Evolutionary conservation across 2,113 vertebrate genomes (phyloP).

Genomic region (Charadrius vociferus): DNA sequence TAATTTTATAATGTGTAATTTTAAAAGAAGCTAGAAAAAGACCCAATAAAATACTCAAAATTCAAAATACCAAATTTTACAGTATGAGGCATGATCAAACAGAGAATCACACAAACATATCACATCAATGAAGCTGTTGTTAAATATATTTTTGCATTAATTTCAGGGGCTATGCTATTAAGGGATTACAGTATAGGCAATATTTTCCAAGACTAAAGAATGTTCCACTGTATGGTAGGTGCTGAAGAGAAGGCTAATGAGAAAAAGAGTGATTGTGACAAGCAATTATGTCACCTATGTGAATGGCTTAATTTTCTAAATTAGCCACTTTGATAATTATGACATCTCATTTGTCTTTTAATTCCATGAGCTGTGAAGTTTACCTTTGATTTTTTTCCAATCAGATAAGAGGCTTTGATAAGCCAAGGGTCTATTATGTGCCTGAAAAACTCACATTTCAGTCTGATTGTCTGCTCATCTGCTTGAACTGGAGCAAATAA

Average conservation of each 20-base stretch:
- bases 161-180: constrained; percentile 33
- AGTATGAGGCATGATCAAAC: background rate
- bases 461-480: constrained; percentile 75
- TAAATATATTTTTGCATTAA: constrained; percentile 36
- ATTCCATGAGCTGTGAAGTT: constrained; percentile 81
- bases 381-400: constrained; percentile 80
- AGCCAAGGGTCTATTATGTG: constrained; percentile 81
- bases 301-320: constrained; percentile 88
- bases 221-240: constrained; percentile 60
- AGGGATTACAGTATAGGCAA: constrained; percentile 47
- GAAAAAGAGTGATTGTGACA: constrained; percentile 89
- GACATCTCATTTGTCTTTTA: constrained; percentile 89
- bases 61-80: constrained; percentile 21
- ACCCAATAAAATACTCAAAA: background rate
- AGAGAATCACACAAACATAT: background rate
- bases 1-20: constrained; percentile 36
- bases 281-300: constrained; percentile 89
- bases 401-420: constrained; percentile 84
- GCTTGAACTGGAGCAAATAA: constrained; percentile 72
- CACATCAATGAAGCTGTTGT: constrained; percentile 22
- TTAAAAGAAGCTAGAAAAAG: constrained; percentile 20
- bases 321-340: constrained; percentile 90
- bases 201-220: constrained; percentile 62
- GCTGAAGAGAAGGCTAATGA: constrained; percentile 80
- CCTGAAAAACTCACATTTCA: constrained; percentile 76